Conservation (phyloP, 2,113 vertebrate species). For the Chamaea fasciata region DNA sequence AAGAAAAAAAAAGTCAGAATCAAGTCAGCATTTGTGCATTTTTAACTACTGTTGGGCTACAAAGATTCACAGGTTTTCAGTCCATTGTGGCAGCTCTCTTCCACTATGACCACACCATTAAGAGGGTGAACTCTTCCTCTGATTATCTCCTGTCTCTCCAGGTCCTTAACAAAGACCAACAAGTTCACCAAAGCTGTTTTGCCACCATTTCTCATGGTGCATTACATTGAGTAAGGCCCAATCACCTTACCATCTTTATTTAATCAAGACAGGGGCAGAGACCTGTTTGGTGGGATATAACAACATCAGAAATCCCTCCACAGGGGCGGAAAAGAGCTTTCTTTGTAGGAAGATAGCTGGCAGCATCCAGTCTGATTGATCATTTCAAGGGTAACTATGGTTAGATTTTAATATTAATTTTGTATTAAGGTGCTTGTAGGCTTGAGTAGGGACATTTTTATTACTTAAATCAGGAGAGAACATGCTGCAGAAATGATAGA, state of each 20-base stretch:
- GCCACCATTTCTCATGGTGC: neutral
- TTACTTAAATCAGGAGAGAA: constrained; percentile 11
- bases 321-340: neutral
- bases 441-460: neutral
- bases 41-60: neutral
- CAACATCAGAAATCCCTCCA: neutral
- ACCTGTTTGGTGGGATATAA: neutral
- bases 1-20: neutral
- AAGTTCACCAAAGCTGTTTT: neutral
- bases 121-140: neutral
- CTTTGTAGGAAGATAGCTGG: neutral
- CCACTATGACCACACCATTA: neutral
- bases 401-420: constrained; percentile 41
- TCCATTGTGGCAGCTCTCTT: neutral
- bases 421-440: neutral
- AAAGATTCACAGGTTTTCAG: neutral
- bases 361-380: neutral
- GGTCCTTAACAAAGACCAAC: neutral
- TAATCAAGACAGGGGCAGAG: neutral
- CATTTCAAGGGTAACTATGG: constrained; percentile 2
- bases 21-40: neutral
- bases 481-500: neutral
- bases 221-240: neutral
- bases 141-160: neutral
- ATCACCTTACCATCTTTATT: neutral